phyloP scores from a whole-genome alignment of 2,888 invertebrate species.

The Cabera pusaria region DNA sequence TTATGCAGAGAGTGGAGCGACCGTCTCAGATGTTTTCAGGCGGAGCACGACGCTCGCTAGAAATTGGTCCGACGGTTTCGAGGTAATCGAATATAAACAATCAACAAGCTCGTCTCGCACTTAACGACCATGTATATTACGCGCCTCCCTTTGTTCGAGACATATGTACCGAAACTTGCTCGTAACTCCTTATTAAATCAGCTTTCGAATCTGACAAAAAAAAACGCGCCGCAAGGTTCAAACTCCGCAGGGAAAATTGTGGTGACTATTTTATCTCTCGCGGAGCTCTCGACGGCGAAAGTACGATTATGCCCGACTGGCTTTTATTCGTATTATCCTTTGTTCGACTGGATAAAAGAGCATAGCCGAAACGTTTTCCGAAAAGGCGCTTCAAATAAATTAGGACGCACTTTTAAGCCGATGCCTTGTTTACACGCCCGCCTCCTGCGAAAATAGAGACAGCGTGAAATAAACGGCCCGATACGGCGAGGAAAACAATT shows the following conservation, averaged over 20 bases:
- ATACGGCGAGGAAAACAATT: constrained; percentile 55
- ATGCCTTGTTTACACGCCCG: constrained; percentile 60
- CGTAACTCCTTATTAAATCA: constrained; percentile 69
- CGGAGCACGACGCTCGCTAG: constrained; percentile 35
- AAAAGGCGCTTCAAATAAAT: constrained; percentile 70
- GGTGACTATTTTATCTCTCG: constrained; percentile 67
- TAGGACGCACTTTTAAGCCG: constrained; percentile 66
- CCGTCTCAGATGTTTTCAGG: constrained; percentile 46
- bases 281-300: constrained; percentile 56
- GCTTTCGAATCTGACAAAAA: constrained; percentile 58
- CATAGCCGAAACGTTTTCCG: constrained; percentile 63
- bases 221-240: constrained; percentile 60
- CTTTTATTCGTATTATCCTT: constrained; percentile 74
- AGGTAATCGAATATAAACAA: constrained; percentile 61
- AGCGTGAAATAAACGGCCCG: constrained; percentile 50
- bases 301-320: constrained; percentile 72
- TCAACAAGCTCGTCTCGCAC: constrained; percentile 45
- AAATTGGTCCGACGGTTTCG: constrained; percentile 49
- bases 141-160: constrained; percentile 37
- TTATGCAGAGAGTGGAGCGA: constrained; percentile 46
- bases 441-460: constrained; percentile 61
- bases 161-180: constrained; percentile 42
- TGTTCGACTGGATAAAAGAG: constrained; percentile 71
- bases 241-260: constrained; percentile 64
- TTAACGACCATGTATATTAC: constrained; percentile 34